Conservation (phyloP, 1,140 invertebrate genomes). For the Pogonomyrmex californicus region DNA sequence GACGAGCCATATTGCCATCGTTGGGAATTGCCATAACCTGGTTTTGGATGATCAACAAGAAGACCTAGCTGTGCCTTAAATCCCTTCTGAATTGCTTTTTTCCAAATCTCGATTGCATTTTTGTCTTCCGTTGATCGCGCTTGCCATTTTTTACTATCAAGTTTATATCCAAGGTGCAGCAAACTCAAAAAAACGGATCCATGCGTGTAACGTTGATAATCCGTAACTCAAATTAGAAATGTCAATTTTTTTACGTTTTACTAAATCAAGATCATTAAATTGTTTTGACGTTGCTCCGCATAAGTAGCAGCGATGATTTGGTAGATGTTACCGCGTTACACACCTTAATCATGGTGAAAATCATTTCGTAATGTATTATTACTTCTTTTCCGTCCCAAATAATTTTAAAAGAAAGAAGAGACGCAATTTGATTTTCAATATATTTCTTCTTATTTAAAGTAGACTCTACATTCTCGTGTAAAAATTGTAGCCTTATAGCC, state of each 20-base stretch:
- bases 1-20: conserved; percentile 77
- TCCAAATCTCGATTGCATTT: neutral
- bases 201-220: conserved; percentile 40
- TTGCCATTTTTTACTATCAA: conserved; percentile 74
- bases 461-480: neutral
- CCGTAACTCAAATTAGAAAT: conserved; percentile 77
- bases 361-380: neutral
- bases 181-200: conserved; percentile 80
- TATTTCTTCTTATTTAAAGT: neutral
- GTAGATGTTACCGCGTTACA: neutral
- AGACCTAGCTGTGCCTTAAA: neutral
- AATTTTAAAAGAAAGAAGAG: neutral
- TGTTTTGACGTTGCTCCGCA: conserved; percentile 75
- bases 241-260: conserved; percentile 68
- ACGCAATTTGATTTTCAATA: conserved; percentile 2
- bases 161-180: conserved; percentile 79
- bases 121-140: neutral
- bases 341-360: neutral
- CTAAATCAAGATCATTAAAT: conserved; percentile 80
- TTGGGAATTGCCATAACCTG: conserved; percentile 45
- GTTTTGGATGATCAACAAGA: neutral
- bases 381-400: neutral
- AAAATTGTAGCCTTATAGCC: conserved; percentile 6
- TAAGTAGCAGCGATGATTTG: neutral
- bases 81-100: neutral